Evolutionary conservation across 1,140 invertebrate species (phyloP).

Genomic region (Orchesella cincta): DNA sequence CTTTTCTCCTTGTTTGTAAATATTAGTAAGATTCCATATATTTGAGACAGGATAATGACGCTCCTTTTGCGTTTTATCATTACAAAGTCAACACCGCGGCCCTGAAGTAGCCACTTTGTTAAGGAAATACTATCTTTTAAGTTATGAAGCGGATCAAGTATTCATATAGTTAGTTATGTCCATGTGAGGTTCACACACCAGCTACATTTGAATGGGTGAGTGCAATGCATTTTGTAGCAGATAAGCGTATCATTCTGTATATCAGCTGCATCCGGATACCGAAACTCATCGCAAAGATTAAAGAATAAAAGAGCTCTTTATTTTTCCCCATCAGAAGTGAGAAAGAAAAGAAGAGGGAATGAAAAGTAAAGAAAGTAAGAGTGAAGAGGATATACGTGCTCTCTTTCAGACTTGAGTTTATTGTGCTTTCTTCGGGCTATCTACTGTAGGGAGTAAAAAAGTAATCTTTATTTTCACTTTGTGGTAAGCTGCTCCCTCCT

Average conservation of each 20-base stretch:
- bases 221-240: background rate
- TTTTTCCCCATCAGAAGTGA: background rate
- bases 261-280: background rate
- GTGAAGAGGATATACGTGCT: constrained; percentile 3
- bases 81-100: too few relatives aligned
- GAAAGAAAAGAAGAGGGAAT: background rate
- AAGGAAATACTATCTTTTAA: too few relatives aligned
- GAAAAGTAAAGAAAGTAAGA: background rate
- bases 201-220: background rate
- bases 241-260: too few relatives aligned
- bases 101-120: too few relatives aligned
- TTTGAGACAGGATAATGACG: too few relatives aligned
- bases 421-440: background rate
- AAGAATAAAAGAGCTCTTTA: background rate
- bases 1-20: too few relatives aligned
- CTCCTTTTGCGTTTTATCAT: too few relatives aligned
- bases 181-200: background rate
- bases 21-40: too few relatives aligned
- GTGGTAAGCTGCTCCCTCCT: background rate
- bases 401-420: background rate
- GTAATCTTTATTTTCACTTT: background rate
- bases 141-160: too few relatives aligned
- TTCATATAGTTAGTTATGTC: background rate
- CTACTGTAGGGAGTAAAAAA: background rate
- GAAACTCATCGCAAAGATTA: background rate